Evolutionary conservation across 1,140 invertebrate genomes (phyloP).

Genomic region (Drosophila teissieri): DNA sequence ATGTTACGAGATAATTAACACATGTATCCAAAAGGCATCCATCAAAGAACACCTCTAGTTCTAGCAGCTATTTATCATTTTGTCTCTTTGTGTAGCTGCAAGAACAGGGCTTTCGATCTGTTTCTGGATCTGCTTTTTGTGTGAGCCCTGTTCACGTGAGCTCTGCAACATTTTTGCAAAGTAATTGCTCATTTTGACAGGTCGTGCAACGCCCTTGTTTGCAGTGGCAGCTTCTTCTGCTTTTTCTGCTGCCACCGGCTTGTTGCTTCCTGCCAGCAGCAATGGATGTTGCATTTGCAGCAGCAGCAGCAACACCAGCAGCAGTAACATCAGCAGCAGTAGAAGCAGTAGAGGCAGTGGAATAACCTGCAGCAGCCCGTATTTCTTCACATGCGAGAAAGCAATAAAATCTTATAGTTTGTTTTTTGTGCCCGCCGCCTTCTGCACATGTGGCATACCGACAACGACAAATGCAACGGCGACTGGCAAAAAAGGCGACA

Average conservation of each 20-base stretch:
- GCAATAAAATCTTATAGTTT: conserved; percentile 81
- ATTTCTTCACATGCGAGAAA: conserved; percentile 74
- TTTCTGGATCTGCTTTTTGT: conserved; percentile 31
- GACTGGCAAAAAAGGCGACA: conserved; percentile 63
- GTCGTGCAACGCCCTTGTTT: conserved; percentile 78
- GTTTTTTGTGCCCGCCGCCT: conserved; percentile 55
- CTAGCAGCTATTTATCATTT: background rate
- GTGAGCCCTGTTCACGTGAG: conserved; percentile 64
- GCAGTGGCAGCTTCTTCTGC: conserved; percentile 41
- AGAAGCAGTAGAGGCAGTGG: conserved; percentile 22
- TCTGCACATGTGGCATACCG: conserved; percentile 71
- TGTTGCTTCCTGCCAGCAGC: conserved; percentile 72
- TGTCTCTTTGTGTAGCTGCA: conserved; percentile 6
- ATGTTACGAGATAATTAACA: no score
- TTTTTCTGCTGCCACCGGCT: conserved; percentile 45
- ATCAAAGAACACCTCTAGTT: background rate
- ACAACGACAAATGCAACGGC: conserved; percentile 36
- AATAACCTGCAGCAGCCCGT: conserved; percentile 50
- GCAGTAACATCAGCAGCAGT: conserved; percentile 10
- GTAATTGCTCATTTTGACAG: conserved; percentile 83
- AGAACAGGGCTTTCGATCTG: conserved; percentile 26
- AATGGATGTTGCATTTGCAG: conserved; percentile 31
- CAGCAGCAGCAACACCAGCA: background rate
- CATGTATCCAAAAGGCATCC: no score
- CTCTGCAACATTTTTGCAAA: conserved; percentile 81